These are phyloP conservation scores for Bombylius discolor DNA, from an alignment of 2,888 invertebrate genomes.

Conservation along the genomic window DNA sequence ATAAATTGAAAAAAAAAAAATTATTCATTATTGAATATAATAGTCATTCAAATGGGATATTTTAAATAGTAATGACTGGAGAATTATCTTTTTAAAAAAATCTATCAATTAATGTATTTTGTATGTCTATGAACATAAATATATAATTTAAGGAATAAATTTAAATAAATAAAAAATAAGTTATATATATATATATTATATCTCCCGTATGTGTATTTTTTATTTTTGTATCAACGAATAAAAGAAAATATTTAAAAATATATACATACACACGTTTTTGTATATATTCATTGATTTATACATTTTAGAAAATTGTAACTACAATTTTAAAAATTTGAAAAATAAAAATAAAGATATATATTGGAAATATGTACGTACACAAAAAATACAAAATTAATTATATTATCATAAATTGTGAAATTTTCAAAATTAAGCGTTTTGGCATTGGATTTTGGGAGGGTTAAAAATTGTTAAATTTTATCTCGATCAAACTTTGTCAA, in stretches of 20 bases:
- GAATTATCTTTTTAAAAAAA: conserved; percentile 15
- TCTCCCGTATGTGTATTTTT: no score
- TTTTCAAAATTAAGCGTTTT: conserved; percentile 22
- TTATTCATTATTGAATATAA: neutral
- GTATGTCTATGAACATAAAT: conserved; percentile 9
- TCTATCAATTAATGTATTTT: conserved; percentile 12
- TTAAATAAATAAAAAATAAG: conserved; percentile 5
- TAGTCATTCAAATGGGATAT: conserved; percentile 11
- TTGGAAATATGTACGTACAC: no score
- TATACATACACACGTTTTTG: no score
- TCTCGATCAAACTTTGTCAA: neutral
- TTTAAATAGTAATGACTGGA: conserved; percentile 33
- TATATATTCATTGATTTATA: no score
- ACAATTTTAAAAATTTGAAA: no score
- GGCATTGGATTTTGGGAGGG: conserved; percentile 29
- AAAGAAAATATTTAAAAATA: no score
- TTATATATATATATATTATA: no score
- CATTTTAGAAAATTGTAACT: no score
- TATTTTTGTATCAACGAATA: no score
- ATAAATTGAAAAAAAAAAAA: neutral
- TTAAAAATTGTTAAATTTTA: conserved; percentile 10
- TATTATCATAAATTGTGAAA: neutral
- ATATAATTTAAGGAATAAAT: neutral
- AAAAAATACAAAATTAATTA: no score
- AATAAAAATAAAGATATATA: no score